Conservation (phyloP, 1,140 invertebrate genomes). For the Drosophila guanche region DNA sequence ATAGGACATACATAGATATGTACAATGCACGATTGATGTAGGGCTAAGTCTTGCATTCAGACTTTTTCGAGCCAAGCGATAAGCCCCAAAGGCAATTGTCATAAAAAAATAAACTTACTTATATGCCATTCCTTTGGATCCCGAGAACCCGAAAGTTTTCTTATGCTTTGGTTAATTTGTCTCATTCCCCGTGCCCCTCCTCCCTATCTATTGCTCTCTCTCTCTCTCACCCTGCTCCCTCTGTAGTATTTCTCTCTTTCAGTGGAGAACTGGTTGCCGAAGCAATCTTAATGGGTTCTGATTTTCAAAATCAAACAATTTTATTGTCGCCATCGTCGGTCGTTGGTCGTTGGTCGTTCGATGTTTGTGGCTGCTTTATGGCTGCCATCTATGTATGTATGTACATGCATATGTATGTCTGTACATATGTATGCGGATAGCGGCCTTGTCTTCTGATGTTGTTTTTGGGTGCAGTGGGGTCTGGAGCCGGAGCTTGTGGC, state of each 20-base stretch:
- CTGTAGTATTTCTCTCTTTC: background rate
- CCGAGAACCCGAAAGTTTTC: conserved; percentile 2
- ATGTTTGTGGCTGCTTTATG: conserved; percentile 49
- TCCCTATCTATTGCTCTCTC: background rate
- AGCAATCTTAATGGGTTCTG: conserved; percentile 71
- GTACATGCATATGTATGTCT: too few species aligned
- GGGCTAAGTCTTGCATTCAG: conserved; percentile 22
- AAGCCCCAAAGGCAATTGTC: conserved; percentile 31
- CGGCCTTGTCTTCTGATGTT: conserved; percentile 37
- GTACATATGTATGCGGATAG: background rate
- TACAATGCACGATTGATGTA: conserved; percentile 33
- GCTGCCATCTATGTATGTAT: conserved; percentile 36
- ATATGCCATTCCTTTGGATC: conserved; percentile 22
- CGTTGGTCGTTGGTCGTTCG: background rate
- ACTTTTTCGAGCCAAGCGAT: conserved; percentile 19
- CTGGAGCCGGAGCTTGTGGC: too few species aligned
- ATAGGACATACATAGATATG: too few species aligned
- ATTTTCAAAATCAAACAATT: conserved; percentile 76
- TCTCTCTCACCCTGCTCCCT: background rate
- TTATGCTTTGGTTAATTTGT: background rate
- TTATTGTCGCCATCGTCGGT: conserved; percentile 59
- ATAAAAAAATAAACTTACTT: conserved; percentile 24
- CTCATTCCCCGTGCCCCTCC: background rate
- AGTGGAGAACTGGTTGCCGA: conserved; percentile 21
- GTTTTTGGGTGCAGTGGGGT: conserved; percentile 12